Base-by-base conservation (phyloP, 1,140 invertebrate genomes). In the Drosophila chauvacae region DNA sequence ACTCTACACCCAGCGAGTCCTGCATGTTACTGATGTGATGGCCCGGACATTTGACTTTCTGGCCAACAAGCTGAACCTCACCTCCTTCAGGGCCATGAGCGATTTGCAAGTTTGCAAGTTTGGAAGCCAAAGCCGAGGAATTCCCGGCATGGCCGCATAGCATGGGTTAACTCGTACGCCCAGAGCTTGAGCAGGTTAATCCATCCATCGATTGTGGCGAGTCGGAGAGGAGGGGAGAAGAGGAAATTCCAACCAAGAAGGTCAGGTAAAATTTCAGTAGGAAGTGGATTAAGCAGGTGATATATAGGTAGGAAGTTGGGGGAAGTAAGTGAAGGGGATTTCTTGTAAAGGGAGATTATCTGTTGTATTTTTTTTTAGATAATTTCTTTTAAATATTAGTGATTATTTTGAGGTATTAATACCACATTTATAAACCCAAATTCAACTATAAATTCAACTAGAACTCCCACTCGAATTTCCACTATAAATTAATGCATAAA, bases 41-140 rank as follows among this genome's bases (percentile, higher is more conserved):
- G 45, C 64, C 68, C 28, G 48, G 53, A 37, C 65, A 71, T 47
- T 81, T 81, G 79, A 81, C 72, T 47, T 47, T 66, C 45, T 58
- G 37, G 53, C 59, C 63, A 77, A 62, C 51, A 51, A 66, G 37
- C 51, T 55, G 30, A 35, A 53, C 30, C 44, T 16, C 13, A 7
- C 33, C 13, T 14, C 44, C 41, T 62, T 45, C 39, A 4, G 62
- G 60, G 33, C 64, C 64, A 66, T 66, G 73, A 55, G 74, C 74
- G 61, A 77, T 76, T 48, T 66, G 64, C 61, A 68, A 68, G 64
- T 59, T 72, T 69, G 44, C 42, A 58, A 58, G 50, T 71, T 47
- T 39, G 33, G 23, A 26, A 48, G 62, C 62, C 47, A 39, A 56
- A 50, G 44, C 53, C 39, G 9, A 71, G 53, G 69, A 72, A 72